These are phyloP conservation scores for Phortica magna DNA, from an alignment of 2,888 invertebrate genomes.

Conservation along the genomic window DNA sequence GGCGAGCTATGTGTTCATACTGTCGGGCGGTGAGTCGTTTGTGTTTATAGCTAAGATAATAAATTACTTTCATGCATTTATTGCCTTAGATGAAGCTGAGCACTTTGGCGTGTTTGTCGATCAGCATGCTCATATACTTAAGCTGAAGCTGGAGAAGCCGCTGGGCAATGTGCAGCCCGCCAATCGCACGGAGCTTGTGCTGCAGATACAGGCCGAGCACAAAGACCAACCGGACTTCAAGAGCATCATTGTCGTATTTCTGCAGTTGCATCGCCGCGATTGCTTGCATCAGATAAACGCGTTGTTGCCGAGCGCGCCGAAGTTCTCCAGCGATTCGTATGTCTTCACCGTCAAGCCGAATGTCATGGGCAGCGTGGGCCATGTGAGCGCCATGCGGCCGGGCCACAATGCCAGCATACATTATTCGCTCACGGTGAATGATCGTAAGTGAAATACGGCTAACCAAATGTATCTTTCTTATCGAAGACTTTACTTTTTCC, in stretches of 20 bases:
- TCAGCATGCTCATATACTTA: neutral
- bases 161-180: neutral
- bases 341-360: constrained; percentile 42
- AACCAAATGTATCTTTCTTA: neutral
- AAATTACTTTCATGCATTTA: neutral
- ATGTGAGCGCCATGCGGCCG: constrained; percentile 47
- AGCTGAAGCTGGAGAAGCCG: neutral
- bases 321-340: constrained; percentile 42
- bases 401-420: constrained; percentile 40
- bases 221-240: neutral
- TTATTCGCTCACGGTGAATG: constrained; percentile 48
- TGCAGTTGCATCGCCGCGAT: constrained; percentile 14
- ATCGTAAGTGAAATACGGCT: constrained; percentile 45
- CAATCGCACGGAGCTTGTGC: constrained; percentile 15
- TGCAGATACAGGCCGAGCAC: neutral
- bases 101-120: neutral
- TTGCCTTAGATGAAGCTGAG: constrained; percentile 3
- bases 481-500: neutral
- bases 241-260: neutral
- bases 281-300: constrained; percentile 12
- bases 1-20: neutral
- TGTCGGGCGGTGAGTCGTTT: neutral
- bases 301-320: constrained; percentile 38
- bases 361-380: constrained; percentile 52
- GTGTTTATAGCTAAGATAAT: neutral